Evolutionary conservation across 2,888 invertebrate genomes (phyloP).

Genomic region (Acrobasis suavella): DNA sequence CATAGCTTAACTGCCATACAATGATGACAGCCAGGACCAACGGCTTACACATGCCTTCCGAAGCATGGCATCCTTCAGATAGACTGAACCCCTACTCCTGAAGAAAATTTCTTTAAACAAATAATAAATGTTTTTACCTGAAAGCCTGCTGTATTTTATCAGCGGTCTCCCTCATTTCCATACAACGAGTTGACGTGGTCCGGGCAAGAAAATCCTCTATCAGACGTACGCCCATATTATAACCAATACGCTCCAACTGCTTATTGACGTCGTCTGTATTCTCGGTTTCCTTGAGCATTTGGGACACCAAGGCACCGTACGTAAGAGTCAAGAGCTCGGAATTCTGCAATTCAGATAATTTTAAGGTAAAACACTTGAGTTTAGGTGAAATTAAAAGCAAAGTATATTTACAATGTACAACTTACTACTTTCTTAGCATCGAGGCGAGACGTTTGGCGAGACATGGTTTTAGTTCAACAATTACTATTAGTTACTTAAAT

Average conservation of each 20-base stretch:
- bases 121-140: slow-evolving; percentile 51
- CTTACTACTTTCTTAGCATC: slow-evolving; percentile 17
- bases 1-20: no score
- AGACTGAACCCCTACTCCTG: no score
- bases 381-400: not conserved
- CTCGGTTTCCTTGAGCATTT: slow-evolving; percentile 97
- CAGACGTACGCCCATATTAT: slow-evolving; percentile 98
- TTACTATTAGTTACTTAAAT: no score
- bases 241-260: slow-evolving; percentile 96
- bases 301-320: slow-evolving; percentile 98
- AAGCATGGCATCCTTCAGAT: no score
- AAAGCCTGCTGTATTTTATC: slow-evolving; percentile 94
- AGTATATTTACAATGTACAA: not conserved
- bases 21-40: no score
- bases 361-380: no score
- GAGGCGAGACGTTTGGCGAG: slow-evolving; percentile 15
- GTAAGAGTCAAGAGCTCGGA: slow-evolving; percentile 98
- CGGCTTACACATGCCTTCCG: no score
- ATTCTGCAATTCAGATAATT: slow-evolving; percentile 85
- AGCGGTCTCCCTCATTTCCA: slow-evolving; percentile 98
- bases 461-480: not conserved
- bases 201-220: slow-evolving; percentile 99
- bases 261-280: slow-evolving; percentile 99
- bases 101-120: no score
- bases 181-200: slow-evolving; percentile 93